These are phyloP conservation scores for Drosophila paracracens DNA, from an alignment of 2,888 invertebrate genomes.

Conservation along the genomic window DNA sequence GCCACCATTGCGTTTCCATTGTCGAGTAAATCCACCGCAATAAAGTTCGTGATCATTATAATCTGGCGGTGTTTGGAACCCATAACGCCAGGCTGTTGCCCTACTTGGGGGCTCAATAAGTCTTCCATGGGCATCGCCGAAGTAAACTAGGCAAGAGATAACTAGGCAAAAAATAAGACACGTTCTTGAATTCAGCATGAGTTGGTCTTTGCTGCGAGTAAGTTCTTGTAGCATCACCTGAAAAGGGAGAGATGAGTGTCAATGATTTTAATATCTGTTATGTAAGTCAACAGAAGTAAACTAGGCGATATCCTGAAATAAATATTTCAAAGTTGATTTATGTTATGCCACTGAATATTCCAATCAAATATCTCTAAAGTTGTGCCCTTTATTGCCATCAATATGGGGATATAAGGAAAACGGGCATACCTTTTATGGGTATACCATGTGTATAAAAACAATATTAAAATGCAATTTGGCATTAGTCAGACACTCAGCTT, in stretches of 20 bases:
- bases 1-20: slow-evolving; percentile 92
- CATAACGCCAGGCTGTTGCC: slow-evolving; percentile 95
- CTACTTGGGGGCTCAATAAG: slow-evolving; percentile 93
- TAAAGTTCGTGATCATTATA: slow-evolving; percentile 95
- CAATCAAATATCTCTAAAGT: not conserved
- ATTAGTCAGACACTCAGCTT: not conserved
- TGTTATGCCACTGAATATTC: not conserved
- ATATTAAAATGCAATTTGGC: not conserved
- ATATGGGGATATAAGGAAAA: not conserved
- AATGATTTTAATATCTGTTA: not conserved
- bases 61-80: slow-evolving; percentile 94
- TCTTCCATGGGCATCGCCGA: slow-evolving; percentile 82
- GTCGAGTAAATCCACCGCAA: slow-evolving; percentile 94
- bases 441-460: not conserved
- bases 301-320: not conserved
- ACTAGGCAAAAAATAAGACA: slow-evolving; percentile 20
- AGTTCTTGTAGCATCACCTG: slow-evolving; percentile 30
- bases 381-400: not conserved
- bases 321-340: not conserved
- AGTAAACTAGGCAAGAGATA: slow-evolving; percentile 24
- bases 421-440: not conserved
- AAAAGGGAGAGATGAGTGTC: not conserved
- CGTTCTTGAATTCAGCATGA: not conserved
- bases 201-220: not conserved
- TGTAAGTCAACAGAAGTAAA: not conserved